phyloP scores from a whole-genome alignment of 1,140 invertebrate genomes.

The Helicoverpa armigera region DNA sequence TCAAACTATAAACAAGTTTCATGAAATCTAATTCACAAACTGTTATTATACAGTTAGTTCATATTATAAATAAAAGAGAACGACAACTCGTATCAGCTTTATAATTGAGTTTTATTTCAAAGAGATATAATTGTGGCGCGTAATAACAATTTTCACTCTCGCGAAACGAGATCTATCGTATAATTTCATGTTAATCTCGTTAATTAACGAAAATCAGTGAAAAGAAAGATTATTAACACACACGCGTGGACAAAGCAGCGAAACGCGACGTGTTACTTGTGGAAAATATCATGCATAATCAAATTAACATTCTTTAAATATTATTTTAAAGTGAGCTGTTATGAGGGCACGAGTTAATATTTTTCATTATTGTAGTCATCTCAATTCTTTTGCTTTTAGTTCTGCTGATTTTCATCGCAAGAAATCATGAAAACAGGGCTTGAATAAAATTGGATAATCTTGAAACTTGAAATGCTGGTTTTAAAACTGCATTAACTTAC shows the following conservation, averaged over 20 bases:
- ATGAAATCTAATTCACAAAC: conserved; percentile 34
- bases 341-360: not conserved
- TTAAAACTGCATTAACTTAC: too few relatives aligned
- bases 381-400: too few relatives aligned
- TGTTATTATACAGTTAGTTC: conserved; percentile 23
- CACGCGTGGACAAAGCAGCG: conserved; percentile 15
- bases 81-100: conserved; percentile 43
- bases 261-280: not conserved
- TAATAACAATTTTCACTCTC: conserved; percentile 53
- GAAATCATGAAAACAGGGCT: too few relatives aligned
- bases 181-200: conserved; percentile 49
- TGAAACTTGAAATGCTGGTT: too few relatives aligned
- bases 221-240: conserved; percentile 34
- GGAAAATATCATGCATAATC: not conserved
- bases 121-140: conserved; percentile 36
- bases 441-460: too few relatives aligned
- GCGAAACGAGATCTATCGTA: conserved; percentile 47
- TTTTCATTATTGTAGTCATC: too few relatives aligned
- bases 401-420: too few relatives aligned
- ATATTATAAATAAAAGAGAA: conserved; percentile 12
- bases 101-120: conserved; percentile 50
- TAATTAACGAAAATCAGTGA: conserved; percentile 52
- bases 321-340: not conserved
- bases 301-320: too few relatives aligned
- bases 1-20: conserved; percentile 41